These are phyloP conservation scores for Entelurus aequoreus DNA, from an alignment of 2,113 vertebrate genomes.

Conservation along the genomic window DNA sequence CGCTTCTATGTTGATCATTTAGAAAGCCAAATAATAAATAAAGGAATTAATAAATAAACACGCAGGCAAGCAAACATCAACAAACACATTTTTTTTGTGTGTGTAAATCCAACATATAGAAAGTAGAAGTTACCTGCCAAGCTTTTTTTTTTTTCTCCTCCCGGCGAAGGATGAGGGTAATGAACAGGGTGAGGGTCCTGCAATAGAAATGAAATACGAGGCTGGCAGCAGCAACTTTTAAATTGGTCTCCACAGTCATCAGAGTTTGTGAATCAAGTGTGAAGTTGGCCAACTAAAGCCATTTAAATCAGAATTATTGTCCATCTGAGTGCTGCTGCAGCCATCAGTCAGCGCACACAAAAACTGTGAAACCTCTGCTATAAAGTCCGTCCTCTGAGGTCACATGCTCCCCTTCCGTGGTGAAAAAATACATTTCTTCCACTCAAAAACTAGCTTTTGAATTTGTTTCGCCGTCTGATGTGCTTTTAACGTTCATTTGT, in stretches of 20 bases:
- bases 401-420: conserved; percentile 12
- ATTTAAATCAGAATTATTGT: conserved; percentile 15
- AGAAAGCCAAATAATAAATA: conserved; percentile 76
- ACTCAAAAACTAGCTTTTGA: conserved; percentile 42
- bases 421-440: conserved; percentile 60
- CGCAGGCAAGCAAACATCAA: conserved; percentile 77
- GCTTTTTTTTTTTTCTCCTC: conserved; percentile 11
- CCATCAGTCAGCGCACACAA: conserved; percentile 10
- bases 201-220: conserved; percentile 20
- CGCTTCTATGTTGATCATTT: conserved; percentile 64
- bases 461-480: conserved; percentile 39
- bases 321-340: conserved; percentile 2
- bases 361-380: conserved; percentile 9
- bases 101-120: conserved; percentile 44
- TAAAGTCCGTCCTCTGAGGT: conserved; percentile 12
- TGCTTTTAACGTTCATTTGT: conserved; percentile 45
- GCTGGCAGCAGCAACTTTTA: conserved; percentile 21
- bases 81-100: conserved; percentile 59
- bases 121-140: conserved; percentile 44
- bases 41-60: conserved; percentile 78
- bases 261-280: conserved; percentile 19
- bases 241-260: conserved; percentile 23
- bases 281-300: conserved; percentile 39
- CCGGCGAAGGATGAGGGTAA: conserved; percentile 26
- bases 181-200: conserved; percentile 25